Conservation (phyloP, 2,797 vertebrate species). For the Spinus olivaceus region DNA sequence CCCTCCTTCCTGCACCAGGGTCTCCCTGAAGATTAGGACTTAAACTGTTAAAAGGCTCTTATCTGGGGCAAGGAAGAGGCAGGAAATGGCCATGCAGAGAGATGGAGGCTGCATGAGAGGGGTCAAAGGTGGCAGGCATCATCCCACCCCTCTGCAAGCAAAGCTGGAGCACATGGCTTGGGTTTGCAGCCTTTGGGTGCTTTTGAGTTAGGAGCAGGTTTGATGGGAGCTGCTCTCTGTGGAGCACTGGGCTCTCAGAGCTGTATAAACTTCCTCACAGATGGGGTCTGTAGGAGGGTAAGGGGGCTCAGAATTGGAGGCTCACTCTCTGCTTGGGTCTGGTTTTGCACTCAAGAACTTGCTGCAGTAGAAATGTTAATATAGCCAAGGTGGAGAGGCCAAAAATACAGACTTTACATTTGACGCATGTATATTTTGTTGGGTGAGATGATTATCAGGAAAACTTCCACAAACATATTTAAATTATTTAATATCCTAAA, state of each 20-base stretch:
- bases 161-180: not conserved
- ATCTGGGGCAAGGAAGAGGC: not conserved
- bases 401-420: not conserved
- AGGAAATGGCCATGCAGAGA: not conserved
- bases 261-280: not conserved
- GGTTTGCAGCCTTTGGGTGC: not conserved
- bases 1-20: not conserved
- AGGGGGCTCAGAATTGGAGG: not conserved
- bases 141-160: not conserved
- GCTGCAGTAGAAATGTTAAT: not conserved
- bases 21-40: fast-evolving
- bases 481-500: not conserved
- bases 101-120: fast-evolving
- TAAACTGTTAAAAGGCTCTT: not conserved
- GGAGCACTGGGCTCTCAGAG: not conserved
- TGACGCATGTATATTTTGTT: not conserved
- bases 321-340: not conserved
- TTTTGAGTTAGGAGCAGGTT: not conserved
- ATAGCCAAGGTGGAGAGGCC: not conserved
- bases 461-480: not conserved
- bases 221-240: not conserved
- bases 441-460: not conserved
- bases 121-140: not conserved
- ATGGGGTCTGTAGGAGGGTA: fast-evolving
- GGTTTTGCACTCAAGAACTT: not conserved